A percentile compares a stretch with the other conserved stretches of the same genome.
These are phyloP conservation scores for Papilio glaucus DNA, from an alignment of 1,140 invertebrate species.

Conservation along the genomic window DNA sequence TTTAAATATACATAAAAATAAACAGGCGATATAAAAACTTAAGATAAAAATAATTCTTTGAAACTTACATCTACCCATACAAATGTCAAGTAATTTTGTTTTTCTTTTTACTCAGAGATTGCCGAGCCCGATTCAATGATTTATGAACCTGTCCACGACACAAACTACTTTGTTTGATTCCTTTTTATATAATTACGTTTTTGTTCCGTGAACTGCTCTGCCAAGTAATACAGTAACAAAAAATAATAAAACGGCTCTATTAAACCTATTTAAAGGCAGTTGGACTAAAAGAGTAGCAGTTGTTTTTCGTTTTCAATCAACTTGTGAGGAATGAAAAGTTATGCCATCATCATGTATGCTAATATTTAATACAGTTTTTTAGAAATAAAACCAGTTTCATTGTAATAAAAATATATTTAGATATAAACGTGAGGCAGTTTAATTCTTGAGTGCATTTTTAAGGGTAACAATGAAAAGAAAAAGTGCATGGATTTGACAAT, in stretches of 20 bases:
- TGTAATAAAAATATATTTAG: conserved; percentile 23
- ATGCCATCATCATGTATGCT: no score
- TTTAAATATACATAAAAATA: background rate
- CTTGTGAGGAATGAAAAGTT: no score
- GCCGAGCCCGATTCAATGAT: background rate
- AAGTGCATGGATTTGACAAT: background rate
- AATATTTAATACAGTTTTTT: background rate
- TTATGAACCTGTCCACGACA: background rate
- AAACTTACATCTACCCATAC: background rate
- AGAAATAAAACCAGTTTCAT: conserved; percentile 4
- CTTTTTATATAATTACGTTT: background rate
- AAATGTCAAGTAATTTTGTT: background rate
- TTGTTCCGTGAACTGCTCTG: background rate
- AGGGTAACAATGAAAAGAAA: background rate
- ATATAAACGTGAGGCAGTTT: conserved; percentile 21
- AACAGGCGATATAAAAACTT: background rate
- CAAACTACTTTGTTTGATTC: background rate
- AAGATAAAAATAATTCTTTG: background rate
- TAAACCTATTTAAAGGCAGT: background rate
- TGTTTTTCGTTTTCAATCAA: background rate
- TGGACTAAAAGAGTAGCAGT: background rate
- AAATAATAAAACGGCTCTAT: background rate
- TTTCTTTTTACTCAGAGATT: background rate
- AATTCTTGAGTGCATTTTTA: conserved; percentile 4
- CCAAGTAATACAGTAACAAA: background rate